phyloP scores from a whole-genome alignment of 2,888 invertebrate genomes.

The Caenorhabditis afra region DNA sequence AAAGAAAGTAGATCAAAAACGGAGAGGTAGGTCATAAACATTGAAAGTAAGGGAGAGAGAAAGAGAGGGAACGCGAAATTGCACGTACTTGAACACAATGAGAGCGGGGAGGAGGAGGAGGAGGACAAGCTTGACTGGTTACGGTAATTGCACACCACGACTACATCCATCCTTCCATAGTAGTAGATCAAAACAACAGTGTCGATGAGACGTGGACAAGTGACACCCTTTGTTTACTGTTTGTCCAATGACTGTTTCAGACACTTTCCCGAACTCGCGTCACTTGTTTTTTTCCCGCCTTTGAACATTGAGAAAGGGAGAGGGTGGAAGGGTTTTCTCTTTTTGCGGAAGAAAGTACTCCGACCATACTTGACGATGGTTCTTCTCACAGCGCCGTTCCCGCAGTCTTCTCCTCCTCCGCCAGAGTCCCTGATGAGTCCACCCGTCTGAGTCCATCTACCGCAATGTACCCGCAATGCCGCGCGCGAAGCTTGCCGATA shows the following conservation, averaged over 20 bases:
- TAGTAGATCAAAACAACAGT: too few relatives aligned
- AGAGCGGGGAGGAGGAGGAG: neutral
- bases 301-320: too few relatives aligned
- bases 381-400: conserved; percentile 39
- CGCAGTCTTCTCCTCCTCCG: conserved; percentile 5
- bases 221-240: too few relatives aligned
- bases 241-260: too few relatives aligned
- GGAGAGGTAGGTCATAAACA: neutral
- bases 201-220: too few relatives aligned
- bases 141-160: conserved; percentile 32
- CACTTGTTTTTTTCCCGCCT: too few relatives aligned
- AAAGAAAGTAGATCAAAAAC: too few relatives aligned
- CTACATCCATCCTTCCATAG: neutral
- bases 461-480: conserved; percentile 57
- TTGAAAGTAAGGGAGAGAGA: neutral
- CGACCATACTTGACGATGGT: too few relatives aligned
- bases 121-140: conserved; percentile 36
- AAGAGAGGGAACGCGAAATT: neutral
- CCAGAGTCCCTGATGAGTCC: conserved; percentile 50
- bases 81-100: conserved; percentile 29
- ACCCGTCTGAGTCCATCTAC: conserved; percentile 42
- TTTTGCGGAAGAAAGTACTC: too few relatives aligned
- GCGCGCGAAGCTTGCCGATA: conserved; percentile 30
- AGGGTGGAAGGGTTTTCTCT: too few relatives aligned
- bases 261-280: too few relatives aligned